Conservation (phyloP, 2,113 vertebrate genomes). For the Ameiurus melas region DNA sequence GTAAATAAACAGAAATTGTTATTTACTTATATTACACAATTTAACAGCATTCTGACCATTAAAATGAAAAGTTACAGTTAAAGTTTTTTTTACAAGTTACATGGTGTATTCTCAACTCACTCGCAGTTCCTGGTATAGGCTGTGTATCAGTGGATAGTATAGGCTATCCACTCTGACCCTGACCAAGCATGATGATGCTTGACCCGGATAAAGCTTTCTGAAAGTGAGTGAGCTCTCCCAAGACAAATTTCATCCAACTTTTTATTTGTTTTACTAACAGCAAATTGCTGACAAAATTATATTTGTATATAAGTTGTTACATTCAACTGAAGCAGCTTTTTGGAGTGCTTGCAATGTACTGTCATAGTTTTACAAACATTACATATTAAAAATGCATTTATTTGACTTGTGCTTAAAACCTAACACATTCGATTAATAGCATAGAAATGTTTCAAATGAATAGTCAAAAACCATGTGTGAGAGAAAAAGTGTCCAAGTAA, state of each 20-base stretch:
- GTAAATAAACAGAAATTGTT: not conserved
- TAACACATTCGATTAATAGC: not conserved
- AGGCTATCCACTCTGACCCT: not conserved
- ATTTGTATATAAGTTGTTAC: not conserved
- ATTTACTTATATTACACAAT: not conserved
- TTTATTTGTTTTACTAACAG: constrained; percentile 11
- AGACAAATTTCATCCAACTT: not conserved
- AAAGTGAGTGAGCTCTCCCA: not conserved
- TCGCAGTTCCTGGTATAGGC: not conserved
- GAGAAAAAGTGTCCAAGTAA: not conserved
- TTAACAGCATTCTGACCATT: not conserved
- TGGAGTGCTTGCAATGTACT: not conserved
- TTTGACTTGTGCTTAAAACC: not conserved
- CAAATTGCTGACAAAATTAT: not conserved
- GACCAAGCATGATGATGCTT: not conserved
- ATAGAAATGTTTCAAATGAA: not conserved
- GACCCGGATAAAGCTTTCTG: not conserved
- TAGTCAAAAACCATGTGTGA: not conserved
- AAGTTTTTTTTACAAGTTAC: not conserved
- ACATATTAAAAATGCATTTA: not conserved
- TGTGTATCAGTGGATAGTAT: not conserved
- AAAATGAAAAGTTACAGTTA: not conserved
- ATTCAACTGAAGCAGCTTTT: not conserved
- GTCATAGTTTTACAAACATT: not conserved
- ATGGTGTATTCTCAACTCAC: not conserved